Conservation (phyloP, 30 jellyfish, hydroid and myxozoan species). For the Hydra vulgaris region DNA sequence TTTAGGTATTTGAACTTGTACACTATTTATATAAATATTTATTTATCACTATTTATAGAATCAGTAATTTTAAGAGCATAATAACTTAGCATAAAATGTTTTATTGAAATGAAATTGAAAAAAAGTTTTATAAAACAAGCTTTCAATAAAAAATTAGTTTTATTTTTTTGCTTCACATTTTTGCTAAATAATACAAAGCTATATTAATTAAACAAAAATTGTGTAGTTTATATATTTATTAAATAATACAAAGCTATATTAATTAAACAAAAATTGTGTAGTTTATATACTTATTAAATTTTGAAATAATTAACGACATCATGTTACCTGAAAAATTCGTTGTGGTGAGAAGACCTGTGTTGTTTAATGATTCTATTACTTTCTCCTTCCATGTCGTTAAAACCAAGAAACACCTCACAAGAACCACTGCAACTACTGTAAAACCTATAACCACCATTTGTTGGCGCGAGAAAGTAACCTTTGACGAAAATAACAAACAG, state of each 20-base stretch:
- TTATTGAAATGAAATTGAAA: no score
- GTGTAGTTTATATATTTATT: no score
- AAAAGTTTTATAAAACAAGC: no score
- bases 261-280: neutral
- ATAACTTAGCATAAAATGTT: no score
- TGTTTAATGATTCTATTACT: slow-evolving; percentile 64
- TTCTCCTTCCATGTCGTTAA: slow-evolving; percentile 91
- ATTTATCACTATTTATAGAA: no score
- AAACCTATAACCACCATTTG: slow-evolving; percentile 69
- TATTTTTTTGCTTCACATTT: no score
- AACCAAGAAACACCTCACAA: slow-evolving; percentile 86
- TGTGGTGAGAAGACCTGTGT: slow-evolving; percentile 43
- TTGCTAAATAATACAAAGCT: neutral
- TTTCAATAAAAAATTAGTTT: no score
- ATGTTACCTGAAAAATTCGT: slow-evolving; percentile 64
- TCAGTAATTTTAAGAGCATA: no score
- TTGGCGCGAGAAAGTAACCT: slow-evolving; percentile 79
- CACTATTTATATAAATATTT: no score
- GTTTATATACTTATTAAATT: no score
- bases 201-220: neutral
- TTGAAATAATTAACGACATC: no score
- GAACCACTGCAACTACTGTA: slow-evolving; percentile 89
- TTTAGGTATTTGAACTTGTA: no score
- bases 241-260: neutral
- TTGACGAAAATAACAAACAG: neutral